A percentile compares a stretch with the other conserved stretches of the same genome.
These are phyloP conservation scores for Exephanes ischioxanthus DNA, from an alignment of 2,888 invertebrate genomes.

Conservation along the genomic window DNA sequence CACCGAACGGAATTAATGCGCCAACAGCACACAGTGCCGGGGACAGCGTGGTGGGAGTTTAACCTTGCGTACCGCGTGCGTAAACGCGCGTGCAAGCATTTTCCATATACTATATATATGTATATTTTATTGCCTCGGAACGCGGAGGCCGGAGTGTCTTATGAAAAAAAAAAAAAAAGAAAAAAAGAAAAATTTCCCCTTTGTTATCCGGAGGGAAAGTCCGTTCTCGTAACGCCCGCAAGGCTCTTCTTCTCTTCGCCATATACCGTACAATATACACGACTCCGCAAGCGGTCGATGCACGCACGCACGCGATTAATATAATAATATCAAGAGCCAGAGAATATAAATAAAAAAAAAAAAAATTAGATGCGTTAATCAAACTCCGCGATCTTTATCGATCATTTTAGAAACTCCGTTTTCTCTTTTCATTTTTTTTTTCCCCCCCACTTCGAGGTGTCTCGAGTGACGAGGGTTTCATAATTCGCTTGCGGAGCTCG, in stretches of 20 bases:
- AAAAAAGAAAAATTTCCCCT: background rate
- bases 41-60: slow-evolving; percentile 27
- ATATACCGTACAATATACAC: background rate
- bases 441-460: background rate
- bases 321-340: background rate
- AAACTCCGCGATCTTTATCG: slow-evolving; percentile 66
- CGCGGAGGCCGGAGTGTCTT: background rate
- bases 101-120: slow-evolving; percentile 29
- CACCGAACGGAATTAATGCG: slow-evolving; percentile 62
- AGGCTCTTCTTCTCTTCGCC: slow-evolving; percentile 5
- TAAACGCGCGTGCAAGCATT: slow-evolving; percentile 63
- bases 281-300: slow-evolving; percentile 34
- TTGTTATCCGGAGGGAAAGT: slow-evolving; percentile 11
- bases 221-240: background rate
- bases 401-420: slow-evolving; percentile 64
- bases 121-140: background rate
- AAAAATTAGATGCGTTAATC: slow-evolving; percentile 42
- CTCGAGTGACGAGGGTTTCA: slow-evolving; percentile 24
- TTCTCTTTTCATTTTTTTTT: slow-evolving; percentile 55
- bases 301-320: slow-evolving; percentile 54
- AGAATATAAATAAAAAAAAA: background rate
- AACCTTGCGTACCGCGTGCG: slow-evolving; percentile 62
- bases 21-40: slow-evolving; percentile 55
- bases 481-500: slow-evolving; percentile 16
- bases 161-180: background rate